Conservation (phyloP, 1,140 invertebrate species). For the Scaptomyza montana region DNA sequence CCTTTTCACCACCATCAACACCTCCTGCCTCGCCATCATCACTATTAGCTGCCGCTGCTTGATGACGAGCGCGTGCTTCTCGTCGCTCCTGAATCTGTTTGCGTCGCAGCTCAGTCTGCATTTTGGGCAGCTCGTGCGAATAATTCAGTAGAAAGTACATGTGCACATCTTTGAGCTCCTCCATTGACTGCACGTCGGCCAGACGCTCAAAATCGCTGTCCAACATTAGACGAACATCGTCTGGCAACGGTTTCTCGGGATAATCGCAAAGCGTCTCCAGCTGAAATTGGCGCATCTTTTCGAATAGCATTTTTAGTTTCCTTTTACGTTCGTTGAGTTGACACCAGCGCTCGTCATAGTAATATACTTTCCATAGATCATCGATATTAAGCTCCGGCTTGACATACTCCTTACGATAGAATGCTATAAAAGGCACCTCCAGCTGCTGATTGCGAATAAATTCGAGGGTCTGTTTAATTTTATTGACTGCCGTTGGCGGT, state of each 20-base stretch:
- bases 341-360: constrained; percentile 98
- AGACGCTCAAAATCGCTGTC: constrained; percentile 94
- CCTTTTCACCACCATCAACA: constrained; percentile 26
- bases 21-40: constrained; percentile 84
- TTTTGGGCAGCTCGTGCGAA: constrained; percentile 91
- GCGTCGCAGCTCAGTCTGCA: constrained; percentile 90
- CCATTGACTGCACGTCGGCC: constrained; percentile 92
- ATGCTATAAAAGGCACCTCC: constrained; percentile 99
- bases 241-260: constrained; percentile 92
- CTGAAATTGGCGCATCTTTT: constrained; percentile 97
- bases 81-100: constrained; percentile 87
- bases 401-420: constrained; percentile 99
- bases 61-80: constrained; percentile 83
- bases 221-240: constrained; percentile 91
- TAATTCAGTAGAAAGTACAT: constrained; percentile 97
- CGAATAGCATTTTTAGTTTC: constrained; percentile 92
- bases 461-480: constrained; percentile 97
- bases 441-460: constrained; percentile 98
- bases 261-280: constrained; percentile 93
- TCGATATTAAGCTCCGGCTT: constrained; percentile 97
- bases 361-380: constrained; percentile 98
- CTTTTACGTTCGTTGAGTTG: constrained; percentile 94
- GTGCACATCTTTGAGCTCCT: constrained; percentile 96
- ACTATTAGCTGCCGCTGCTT: constrained; percentile 85
- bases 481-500: constrained; percentile 87